Base-by-base conservation (phyloP, 1,140 invertebrate genomes). In the Aphis gossypii region DNA sequence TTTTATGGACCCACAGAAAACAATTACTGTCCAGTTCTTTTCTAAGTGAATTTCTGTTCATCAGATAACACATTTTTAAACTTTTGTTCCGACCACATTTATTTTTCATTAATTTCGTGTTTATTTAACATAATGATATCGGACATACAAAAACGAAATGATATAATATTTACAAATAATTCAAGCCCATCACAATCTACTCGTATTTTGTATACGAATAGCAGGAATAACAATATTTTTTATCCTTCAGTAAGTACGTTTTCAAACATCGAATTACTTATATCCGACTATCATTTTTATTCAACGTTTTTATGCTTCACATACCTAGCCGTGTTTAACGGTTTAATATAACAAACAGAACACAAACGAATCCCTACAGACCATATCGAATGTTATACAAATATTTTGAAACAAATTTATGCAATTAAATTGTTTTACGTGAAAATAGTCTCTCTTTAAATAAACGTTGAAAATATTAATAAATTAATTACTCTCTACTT, bases 41-140 rank as follows among this genome's bases (percentile, higher is more conserved):
- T 84, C 21, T 25, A 44, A 84, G 35, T 84, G 41, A 3, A 44
- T 44, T 84, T 84, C 23, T 41, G 23, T 25, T 7, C 83, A 41
- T 84, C 83, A 41, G 83, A 84, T 84, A 11, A 84, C 44, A 84
- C 83, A 44, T 84, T 84, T 84, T 84, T 9, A 84, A 84, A 84
- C 35, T 84, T 84, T 84, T 41, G 23, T 38, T 84, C 38, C 23
- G 8, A 41, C 83, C 21, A 30, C 21, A 84, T 84, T 84, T 84
- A 41, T 84, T 44, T 84, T 84, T 84, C 38, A 84, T 84, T 44
- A 41, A 84, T 23, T 44, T 84, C 11, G 83, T 44, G 9, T 84
- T 84, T 41, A 84, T 84, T 41, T 44, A 84, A 84, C 38, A 41
- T 84, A 83, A 38, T 5, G 23, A 83, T 83, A 83, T 83, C 7